Percentiles rank a stretch among this genome's conserved stretches.
Evolutionary conservation across 2,113 vertebrate genomes (phyloP).

Genomic region (Arizona elegans): DNA sequence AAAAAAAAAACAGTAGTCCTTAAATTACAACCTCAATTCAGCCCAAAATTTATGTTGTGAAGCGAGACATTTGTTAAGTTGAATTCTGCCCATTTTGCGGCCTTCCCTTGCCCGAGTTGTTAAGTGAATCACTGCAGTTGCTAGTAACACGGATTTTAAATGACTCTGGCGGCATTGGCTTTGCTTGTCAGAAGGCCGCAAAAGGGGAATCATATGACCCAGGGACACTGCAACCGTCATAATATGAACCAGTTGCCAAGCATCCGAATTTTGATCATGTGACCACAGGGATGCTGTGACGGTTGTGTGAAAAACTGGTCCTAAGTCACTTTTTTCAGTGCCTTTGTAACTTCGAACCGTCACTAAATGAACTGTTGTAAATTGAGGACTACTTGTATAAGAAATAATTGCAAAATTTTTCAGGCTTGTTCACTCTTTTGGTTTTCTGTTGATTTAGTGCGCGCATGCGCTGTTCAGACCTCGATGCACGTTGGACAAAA

Average conservation of each 20-base stretch:
- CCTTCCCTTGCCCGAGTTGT: no score
- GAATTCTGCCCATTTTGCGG: no score
- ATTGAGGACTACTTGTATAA: not conserved
- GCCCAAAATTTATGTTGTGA: no score
- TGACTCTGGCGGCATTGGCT: no score
- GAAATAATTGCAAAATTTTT: not conserved
- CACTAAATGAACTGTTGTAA: not conserved
- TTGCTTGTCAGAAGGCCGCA: no score
- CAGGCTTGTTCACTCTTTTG: not conserved
- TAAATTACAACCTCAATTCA: no score
- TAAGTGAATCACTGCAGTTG: no score
- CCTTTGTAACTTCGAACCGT: not conserved
- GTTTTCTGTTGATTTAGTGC: not conserved
- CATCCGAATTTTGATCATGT: not conserved
- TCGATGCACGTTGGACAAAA: not conserved
- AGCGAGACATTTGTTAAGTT: no score
- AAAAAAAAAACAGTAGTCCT: not conserved
- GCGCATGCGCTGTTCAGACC: not conserved
- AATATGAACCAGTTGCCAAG: not conserved
- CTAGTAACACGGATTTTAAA: no score
- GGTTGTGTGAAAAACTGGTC: not conserved
- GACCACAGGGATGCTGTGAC: not conserved
- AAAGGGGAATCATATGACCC: no score
- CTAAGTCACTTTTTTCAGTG: not conserved
- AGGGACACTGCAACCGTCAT: no score